Base-by-base conservation (phyloP, 1,140 invertebrate species). In the Drosophila pseudoananassae region DNA sequence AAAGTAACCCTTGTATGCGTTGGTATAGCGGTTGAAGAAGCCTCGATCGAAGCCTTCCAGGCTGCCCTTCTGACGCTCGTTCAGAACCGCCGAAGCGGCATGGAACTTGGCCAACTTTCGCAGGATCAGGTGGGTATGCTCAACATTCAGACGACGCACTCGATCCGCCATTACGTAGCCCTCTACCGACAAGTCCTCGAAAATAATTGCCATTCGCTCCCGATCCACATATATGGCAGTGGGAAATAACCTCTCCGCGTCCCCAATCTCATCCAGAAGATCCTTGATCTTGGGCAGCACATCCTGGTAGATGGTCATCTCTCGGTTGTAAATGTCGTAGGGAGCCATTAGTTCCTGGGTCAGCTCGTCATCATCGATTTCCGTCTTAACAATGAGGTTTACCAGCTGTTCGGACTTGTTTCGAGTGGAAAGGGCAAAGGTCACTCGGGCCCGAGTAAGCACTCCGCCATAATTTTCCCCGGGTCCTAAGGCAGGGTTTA, bases 101-200 rank as follows among this genome's bases (percentile, higher is more conserved):
- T 95, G 94, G 76, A 94, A 93, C 70, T 89, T 93, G 1, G 93
- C 94, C 57, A 95, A 60, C 60, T 93, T 93, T 1, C 91, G 83
- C 7, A 95, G 73, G 2, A 94, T 93, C 3, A 94, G 55, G 53
- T 92, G 78, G 9, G 84, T 90, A 61, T 94, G 94, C 8, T 93
- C 68, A 46, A 93, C 71, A 76, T 95, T 93, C 17, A 95, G 85
- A 3, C 94, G 93, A 27, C 90, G 61, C 25, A 93, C 83, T 7
- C 94, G 92, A 83, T 93, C 90, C 0, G 93, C 92, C 93, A 94
- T 94, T 3, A 78, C 66, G 56, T 75, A 92, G 3, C 78, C 79
- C 0, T 29, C 51, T 10, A 76, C 64, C 0, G 47, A 52, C 2
- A 92, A 66, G 70, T 92, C 91, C 51, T 92, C 91, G 31, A 92